phyloP scores from a whole-genome alignment of 2,113 vertebrate species.

The Gulo gulo region DNA sequence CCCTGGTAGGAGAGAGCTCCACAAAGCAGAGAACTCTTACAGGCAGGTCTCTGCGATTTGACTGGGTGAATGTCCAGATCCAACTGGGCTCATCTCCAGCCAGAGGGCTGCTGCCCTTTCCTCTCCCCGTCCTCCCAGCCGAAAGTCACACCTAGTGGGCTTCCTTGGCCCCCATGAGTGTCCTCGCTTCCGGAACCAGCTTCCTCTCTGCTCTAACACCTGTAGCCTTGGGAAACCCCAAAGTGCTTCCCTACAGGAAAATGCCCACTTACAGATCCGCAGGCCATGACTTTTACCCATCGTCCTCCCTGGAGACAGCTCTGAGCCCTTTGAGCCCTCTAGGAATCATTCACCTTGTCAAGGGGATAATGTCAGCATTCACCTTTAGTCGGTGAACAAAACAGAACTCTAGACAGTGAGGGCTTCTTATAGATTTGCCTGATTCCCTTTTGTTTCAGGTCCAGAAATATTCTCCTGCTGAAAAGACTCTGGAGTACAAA shows the following conservation, averaged over 20 bases:
- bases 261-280: too few relatives aligned
- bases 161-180: background rate
- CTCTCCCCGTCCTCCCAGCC: background rate
- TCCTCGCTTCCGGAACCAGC: background rate
- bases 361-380: background rate
- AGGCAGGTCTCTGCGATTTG: background rate
- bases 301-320: rapidly evolving
- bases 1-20: background rate
- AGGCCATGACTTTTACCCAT: background rate
- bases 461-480: background rate
- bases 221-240: background rate
- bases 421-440: background rate
- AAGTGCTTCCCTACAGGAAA: background rate
- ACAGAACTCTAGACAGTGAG: background rate
- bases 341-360: rapidly evolving
- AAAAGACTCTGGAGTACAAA: background rate
- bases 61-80: background rate
- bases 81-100: background rate
- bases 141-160: rapidly evolving
- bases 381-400: background rate
- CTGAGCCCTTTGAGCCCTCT: background rate
- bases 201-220: background rate
- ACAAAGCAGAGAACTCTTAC: background rate
- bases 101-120: background rate
- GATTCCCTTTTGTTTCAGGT: background rate